These are phyloP conservation scores for Zhuqinia jingwanae DNA, from an alignment of 2,888 invertebrate species.

Conservation along the genomic window DNA sequence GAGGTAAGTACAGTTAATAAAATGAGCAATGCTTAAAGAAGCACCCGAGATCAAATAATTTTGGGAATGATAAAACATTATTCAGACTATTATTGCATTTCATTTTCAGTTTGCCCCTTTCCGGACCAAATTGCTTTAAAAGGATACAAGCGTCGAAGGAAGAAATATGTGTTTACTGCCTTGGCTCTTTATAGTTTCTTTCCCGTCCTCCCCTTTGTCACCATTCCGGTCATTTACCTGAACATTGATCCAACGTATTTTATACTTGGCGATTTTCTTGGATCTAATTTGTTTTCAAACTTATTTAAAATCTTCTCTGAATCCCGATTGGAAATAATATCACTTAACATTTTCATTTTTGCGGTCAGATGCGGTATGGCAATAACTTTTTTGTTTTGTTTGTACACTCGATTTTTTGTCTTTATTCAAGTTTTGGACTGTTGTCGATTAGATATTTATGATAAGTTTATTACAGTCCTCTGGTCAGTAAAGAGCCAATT, in stretches of 20 bases:
- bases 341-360: background rate
- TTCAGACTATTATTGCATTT: background rate
- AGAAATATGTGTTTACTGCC: background rate
- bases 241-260: background rate
- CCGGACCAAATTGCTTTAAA: background rate
- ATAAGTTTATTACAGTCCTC: background rate
- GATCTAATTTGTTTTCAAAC: background rate
- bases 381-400: background rate
- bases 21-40: too few species aligned
- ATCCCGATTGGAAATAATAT: background rate
- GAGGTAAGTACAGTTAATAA: too few species aligned
- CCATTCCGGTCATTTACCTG: background rate
- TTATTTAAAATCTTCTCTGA: background rate
- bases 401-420: background rate
- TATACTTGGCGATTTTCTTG: background rate
- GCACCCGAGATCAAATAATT: too few species aligned
- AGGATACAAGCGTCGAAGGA: background rate
- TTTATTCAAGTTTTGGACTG: background rate
- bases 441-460: constrained; percentile 1
- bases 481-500: background rate
- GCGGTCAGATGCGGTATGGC: background rate
- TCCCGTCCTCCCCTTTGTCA: background rate
- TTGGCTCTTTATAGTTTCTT: background rate
- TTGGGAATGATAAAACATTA: too few species aligned
- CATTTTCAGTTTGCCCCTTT: background rate